Base-by-base conservation (phyloP, 2,888 invertebrate genomes). In the Lasiommata megera region DNA sequence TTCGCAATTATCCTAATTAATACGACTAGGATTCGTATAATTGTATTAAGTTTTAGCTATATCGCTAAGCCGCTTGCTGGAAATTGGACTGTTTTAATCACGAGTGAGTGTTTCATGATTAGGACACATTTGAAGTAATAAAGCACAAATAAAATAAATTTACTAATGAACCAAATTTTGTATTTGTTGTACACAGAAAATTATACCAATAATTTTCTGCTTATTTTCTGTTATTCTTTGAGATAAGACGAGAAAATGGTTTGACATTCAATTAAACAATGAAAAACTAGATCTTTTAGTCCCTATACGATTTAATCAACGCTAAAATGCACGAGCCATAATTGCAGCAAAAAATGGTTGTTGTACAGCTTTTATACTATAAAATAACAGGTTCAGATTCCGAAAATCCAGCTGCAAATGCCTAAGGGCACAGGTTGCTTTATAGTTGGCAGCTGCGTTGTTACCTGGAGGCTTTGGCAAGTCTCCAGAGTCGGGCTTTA, bases 381-480 rank as follows among this genome's bases (percentile, higher is more conserved):
- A 44, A 44, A 28, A n/a, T n/a, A n/a, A n/a, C 11, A 38, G 28
- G 48, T 34, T 28, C 47, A 41, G 50, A 44, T 48, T 50, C 31
- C 41, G 43, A 50, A 44, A 53, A 50, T 51, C 38, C 28, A 38
- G 44, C 50, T 34, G 34, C 48, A 54, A 50, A 54, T 60, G 38
- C 53, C 60, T 50, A 48, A 16, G 48, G 60, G 38, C 47, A 54
- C 55, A 44, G 47, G 58, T 58, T 37, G 52, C 58, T 38, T 47
- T 37, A 40, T 52, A 48, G 51, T 58, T 60, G 54, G 60, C 60
- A 59, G 52, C 29, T 17, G 43, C 47, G 47, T 58, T 61, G 54
- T 54, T 58, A 52, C 54, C 51, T 58, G 37, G 37, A 51, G 54
- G 38, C 51, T 58, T 55, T 61, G 61, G 61, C 61, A 40, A 17